Evolutionary conservation across 2,113 vertebrate genomes (phyloP).

Genomic region (Puntigrus tetrazona): DNA sequence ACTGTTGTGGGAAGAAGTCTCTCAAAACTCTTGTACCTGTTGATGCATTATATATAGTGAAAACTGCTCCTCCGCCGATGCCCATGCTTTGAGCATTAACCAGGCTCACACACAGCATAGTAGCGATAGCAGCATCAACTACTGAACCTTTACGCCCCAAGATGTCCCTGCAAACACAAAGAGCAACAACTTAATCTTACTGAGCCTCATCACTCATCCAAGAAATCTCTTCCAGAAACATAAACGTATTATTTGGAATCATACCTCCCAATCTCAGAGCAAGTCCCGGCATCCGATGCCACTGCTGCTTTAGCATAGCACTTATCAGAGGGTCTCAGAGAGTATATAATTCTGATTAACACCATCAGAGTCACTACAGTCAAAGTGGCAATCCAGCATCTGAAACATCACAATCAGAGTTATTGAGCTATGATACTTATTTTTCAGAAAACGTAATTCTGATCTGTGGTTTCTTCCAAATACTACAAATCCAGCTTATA

Average conservation of each 20-base stretch:
- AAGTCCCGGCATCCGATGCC: constrained; percentile 84
- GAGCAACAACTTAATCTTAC: no score
- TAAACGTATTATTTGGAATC: neutral
- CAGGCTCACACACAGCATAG: constrained; percentile 87
- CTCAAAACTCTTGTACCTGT: constrained; percentile 71
- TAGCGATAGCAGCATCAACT: constrained; percentile 88
- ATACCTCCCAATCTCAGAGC: constrained; percentile 89
- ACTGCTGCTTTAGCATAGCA: constrained; percentile 83
- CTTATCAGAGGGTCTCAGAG: constrained; percentile 47
- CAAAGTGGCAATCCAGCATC: no score
- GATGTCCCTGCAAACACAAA: constrained; percentile 78
- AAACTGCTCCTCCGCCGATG: constrained; percentile 88
- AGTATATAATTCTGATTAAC: no score
- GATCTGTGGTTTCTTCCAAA: no score
- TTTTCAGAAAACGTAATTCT: no score
- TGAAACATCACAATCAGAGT: no score
- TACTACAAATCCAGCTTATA: no score
- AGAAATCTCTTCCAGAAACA: neutral
- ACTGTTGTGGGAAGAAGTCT: neutral
- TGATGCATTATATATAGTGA: constrained; percentile 65
- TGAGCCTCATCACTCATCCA: neutral
- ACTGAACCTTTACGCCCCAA: constrained; percentile 86
- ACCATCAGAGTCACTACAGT: no score
- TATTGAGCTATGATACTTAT: no score
- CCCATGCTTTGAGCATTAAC: constrained; percentile 93